These are phyloP conservation scores for Porphyrio hochstetteri DNA, from an alignment of 2,113 vertebrate species.

Conservation along the genomic window DNA sequence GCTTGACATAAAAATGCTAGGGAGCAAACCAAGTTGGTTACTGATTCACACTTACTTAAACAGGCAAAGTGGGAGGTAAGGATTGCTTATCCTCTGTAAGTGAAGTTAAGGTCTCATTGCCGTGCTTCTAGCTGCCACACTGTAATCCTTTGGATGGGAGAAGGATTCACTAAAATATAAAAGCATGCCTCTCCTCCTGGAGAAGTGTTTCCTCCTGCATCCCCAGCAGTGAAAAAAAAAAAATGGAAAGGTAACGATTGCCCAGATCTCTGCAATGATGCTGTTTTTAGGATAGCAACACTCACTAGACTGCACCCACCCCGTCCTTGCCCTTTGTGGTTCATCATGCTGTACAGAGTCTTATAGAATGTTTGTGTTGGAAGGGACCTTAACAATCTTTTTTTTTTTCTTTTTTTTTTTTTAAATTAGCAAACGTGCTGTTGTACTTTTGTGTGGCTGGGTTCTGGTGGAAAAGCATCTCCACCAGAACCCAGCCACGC, in stretches of 20 bases:
- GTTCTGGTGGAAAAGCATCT: no score
- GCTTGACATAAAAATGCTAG: constrained; percentile 22
- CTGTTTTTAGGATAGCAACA: background rate
- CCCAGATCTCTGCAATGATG: background rate
- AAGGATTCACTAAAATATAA: background rate
- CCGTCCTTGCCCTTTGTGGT: background rate
- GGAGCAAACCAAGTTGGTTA: constrained; percentile 44
- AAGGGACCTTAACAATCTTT: no score
- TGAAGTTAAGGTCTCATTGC: background rate
- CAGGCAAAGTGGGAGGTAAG: constrained; percentile 37
- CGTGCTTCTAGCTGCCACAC: background rate
- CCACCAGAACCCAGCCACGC: no score
- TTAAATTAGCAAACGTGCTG: no score
- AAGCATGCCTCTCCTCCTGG: background rate
- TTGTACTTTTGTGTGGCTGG: no score
- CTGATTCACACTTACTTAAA: constrained; percentile 61
- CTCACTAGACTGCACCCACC: background rate
- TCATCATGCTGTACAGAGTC: background rate
- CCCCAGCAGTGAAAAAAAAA: background rate
- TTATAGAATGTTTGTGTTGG: no score
- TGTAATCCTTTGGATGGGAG: background rate
- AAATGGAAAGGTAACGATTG: background rate
- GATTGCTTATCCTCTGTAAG: background rate
- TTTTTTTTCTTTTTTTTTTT: no score
- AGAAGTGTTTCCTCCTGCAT: background rate